Evolutionary conservation across 2,113 vertebrate genomes (phyloP).

Genomic region (Neolamprologus sp.): DNA sequence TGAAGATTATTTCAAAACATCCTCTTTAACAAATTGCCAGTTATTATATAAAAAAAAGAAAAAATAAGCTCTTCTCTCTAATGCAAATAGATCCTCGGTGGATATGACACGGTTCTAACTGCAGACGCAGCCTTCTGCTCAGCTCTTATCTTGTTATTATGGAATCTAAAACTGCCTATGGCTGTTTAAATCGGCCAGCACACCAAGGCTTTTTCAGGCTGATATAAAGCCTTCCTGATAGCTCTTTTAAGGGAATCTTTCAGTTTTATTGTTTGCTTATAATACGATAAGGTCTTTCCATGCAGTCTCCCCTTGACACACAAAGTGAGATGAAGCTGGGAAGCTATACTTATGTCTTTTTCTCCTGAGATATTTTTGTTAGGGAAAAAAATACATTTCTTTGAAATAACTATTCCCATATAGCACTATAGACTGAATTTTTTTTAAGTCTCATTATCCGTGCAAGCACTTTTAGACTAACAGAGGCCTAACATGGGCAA

Average conservation of each 20-base stretch:
- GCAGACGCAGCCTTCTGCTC: not conserved
- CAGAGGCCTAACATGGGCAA: not conserved
- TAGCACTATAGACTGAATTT: not conserved
- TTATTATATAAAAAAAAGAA: not conserved
- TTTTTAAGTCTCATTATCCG: not conserved
- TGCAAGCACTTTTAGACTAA: not conserved
- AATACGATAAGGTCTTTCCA: not conserved
- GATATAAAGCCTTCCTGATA: constrained; percentile 8
- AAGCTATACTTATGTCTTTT: not conserved
- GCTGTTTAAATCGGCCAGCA: constrained; percentile 34
- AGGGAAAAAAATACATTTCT: not conserved
- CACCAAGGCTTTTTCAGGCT: constrained; percentile 13
- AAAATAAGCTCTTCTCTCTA: not conserved
- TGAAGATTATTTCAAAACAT: constrained; percentile 22
- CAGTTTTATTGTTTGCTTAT: constrained; percentile 35
- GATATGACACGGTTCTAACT: not conserved
- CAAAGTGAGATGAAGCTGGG: not conserved
- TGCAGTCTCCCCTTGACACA: not conserved
- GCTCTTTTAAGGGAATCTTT: constrained; percentile 24
- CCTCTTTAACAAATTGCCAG: constrained; percentile 23
- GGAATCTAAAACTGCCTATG: constrained; percentile 30
- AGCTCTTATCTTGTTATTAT: constrained; percentile 42
- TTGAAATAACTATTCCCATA: not conserved
- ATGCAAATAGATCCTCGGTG: constrained; percentile 14
- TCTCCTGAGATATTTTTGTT: not conserved